Base-by-base conservation (phyloP, 2,113 vertebrate species). In the Alces alces region DNA sequence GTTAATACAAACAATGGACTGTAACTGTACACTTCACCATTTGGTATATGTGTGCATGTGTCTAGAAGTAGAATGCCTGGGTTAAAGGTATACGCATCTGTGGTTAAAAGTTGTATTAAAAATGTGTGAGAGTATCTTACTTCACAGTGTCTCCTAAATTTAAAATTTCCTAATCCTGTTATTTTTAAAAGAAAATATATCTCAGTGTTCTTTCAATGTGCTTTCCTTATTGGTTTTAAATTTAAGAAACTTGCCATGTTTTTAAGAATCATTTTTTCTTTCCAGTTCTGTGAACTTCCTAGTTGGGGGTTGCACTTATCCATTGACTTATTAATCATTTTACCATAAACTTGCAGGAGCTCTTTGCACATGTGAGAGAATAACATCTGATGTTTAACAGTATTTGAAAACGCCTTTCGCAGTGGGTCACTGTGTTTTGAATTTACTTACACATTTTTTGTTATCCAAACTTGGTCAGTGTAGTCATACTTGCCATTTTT, bases 31-130 rank as follows among this genome's bases (percentile, higher is more conserved):
- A 10, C 12, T 60, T 76, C 12, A 64, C 39, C 27, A 95, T 43
- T 70, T 90, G 61, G 2, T 60, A 50, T 8, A 52, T 54, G 2
- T 19, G 7, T 36, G 6, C 16, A 2, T 80, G 23, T 73, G 1
- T 89, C 33, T 36, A 79, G 4, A 95, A 91, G 9, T 28, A 91
- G 61, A 90, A 33, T n/a, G 90, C 73, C 2, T 95, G 45, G 4
- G 25, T 60, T 87, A 85, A 80, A n/a, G 28, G 11, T 61, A 30
- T 6, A 25, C 17, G 0, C 11, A 91, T 27, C 83, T 45, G 11
- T 43, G 33, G 86, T n/a, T 96, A 76, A 6, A 85, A 16, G 5
- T 45, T 88, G 4, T 60, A 60, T 19, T 66, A 66, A 70, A 47
- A 73, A 78, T n/a, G 19, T 89, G 23, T 54, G 2, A 27, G 5